A percentile compares a stretch with the other conserved stretches of the same genome.
Evolutionary conservation across 1,140 invertebrate species (phyloP).

Genomic region (Drosophila neocordata): DNA sequence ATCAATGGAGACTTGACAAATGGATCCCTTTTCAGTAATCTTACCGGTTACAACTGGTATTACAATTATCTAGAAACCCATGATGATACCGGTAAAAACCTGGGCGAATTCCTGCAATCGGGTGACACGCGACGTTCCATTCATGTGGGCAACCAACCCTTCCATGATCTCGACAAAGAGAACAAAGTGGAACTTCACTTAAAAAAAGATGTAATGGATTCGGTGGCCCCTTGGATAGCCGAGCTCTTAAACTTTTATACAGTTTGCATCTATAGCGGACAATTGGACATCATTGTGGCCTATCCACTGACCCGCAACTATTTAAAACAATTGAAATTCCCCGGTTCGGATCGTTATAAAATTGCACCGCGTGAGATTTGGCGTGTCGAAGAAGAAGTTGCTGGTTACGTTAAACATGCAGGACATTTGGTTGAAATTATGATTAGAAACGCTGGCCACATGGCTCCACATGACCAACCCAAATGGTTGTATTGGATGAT

Average conservation of each 20-base stretch:
- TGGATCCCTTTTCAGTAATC: conserved; percentile 89
- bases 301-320: conserved; percentile 91
- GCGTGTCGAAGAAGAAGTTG: conserved; percentile 88
- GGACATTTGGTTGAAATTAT: conserved; percentile 91
- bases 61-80: conserved; percentile 90
- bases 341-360: conserved; percentile 86
- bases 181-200: conserved; percentile 87
- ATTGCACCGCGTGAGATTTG: conserved; percentile 87
- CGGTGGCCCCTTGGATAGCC: conserved; percentile 89
- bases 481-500: conserved; percentile 90
- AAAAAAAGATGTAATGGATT: conserved; percentile 91
- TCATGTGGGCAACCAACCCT: conserved; percentile 91
- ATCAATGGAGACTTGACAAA: conserved; percentile 88
- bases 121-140: conserved; percentile 87
- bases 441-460: conserved; percentile 92
- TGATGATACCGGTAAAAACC: conserved; percentile 63
- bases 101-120: conserved; percentile 85
- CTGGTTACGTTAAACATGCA: conserved; percentile 90
- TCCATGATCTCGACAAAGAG: conserved; percentile 84
- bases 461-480: conserved; percentile 92
- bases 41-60: conserved; percentile 90
- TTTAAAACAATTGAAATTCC: conserved; percentile 88
- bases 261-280: conserved; percentile 91
- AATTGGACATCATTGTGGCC: conserved; percentile 93
- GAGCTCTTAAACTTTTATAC: conserved; percentile 88